Conservation (phyloP, 2,797 vertebrate genomes). For the Ceryle rudis region DNA sequence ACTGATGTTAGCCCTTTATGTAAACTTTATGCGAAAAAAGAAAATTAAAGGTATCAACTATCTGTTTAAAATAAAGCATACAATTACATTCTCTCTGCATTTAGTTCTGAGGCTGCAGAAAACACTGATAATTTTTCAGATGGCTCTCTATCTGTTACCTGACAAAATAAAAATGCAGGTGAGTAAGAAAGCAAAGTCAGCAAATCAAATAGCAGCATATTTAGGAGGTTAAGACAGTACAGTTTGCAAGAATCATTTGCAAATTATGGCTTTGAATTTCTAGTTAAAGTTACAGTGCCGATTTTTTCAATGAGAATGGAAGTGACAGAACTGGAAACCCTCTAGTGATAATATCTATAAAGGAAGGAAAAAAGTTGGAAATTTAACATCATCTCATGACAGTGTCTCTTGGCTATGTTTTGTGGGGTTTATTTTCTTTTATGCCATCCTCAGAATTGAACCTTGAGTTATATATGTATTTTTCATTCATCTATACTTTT, state of each 20-base stretch:
- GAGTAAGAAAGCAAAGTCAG: not conserved
- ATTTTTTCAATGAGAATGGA: conserved; percentile 45
- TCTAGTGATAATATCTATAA: conserved; percentile 18
- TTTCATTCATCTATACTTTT: not conserved
- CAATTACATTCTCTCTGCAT: not conserved
- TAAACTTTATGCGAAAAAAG: not conserved
- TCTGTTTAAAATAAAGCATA: not conserved
- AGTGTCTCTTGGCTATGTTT: not conserved
- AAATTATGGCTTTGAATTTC: conserved; percentile 24
- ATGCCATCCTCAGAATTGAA: not conserved
- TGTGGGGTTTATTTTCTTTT: not conserved
- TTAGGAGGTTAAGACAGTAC: not conserved
- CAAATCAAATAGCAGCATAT: not conserved
- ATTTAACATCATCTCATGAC: not conserved
- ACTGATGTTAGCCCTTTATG: not conserved
- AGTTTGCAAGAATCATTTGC: not conserved
- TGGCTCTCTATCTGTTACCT: not conserved
- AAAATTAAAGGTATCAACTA: not conserved
- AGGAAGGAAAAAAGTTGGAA: not conserved
- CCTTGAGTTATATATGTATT: not conserved
- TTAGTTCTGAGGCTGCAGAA: not conserved
- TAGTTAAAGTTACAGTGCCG: conserved; percentile 13
- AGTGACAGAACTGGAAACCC: conserved; percentile 14
- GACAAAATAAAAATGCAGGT: not conserved
- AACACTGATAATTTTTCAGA: not conserved